phyloP scores from a whole-genome alignment of 1,140 invertebrate genomes.

The Cataglyphis hispanica region DNA sequence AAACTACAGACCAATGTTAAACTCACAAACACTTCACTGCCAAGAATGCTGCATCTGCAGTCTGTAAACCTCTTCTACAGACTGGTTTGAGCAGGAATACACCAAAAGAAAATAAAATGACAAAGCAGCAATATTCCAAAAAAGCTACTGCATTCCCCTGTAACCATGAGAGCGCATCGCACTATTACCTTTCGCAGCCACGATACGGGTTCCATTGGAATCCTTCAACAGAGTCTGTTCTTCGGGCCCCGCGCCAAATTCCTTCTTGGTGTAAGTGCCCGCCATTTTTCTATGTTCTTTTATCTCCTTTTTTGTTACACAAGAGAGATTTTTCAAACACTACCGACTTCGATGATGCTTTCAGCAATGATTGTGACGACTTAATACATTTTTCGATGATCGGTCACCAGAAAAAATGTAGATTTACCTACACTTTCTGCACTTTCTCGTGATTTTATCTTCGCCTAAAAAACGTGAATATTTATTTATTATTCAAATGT shows the following conservation, averaged over 20 bases:
- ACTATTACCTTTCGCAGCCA: slow-evolving; percentile 80
- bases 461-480: background rate
- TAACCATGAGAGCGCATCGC: slow-evolving; percentile 29
- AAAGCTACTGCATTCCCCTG: slow-evolving; percentile 36
- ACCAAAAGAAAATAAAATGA: slow-evolving; percentile 43
- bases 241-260: slow-evolving; percentile 81
- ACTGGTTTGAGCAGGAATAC: slow-evolving; percentile 65
- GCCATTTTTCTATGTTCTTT: slow-evolving; percentile 79
- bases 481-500: background rate
- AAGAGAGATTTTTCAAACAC: background rate
- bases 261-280: slow-evolving; percentile 84
- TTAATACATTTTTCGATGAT: background rate
- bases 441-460: background rate
- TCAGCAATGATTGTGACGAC: background rate
- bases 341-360: background rate
- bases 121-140: slow-evolving; percentile 37
- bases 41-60: slow-evolving; percentile 13
- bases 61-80: background rate
- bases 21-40: slow-evolving; percentile 22
- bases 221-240: slow-evolving; percentile 84
- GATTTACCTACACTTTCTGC: background rate
- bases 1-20: slow-evolving; percentile 34
- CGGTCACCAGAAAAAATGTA: slow-evolving; percentile 3
- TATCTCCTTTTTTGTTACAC: background rate
- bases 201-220: slow-evolving; percentile 80